Percentiles rank a stretch among this genome's conserved stretches.
Evolutionary conservation across 2,888 invertebrate species (phyloP).

Genomic region (Troides aeacus): DNA sequence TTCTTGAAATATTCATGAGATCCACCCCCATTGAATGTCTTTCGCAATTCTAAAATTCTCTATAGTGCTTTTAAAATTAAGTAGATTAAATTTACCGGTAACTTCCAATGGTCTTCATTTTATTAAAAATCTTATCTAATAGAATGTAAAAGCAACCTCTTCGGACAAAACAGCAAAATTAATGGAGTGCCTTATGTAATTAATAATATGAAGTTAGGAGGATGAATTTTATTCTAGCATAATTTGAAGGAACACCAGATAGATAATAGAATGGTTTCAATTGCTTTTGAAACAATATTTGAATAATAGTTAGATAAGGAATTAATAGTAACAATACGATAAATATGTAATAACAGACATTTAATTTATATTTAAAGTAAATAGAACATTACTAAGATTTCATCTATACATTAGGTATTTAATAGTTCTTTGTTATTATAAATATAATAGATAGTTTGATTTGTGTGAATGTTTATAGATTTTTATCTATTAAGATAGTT

Average conservation of each 20-base stretch:
- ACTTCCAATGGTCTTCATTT: conserved; percentile 76
- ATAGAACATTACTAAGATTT: conserved; percentile 39
- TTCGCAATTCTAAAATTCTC: conserved; percentile 3
- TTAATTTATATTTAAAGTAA: conserved; percentile 37
- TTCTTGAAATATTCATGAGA: not conserved
- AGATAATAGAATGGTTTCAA: conserved; percentile 70
- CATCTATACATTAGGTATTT: conserved; percentile 39
- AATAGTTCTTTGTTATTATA: conserved; percentile 43
- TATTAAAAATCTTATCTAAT: conserved; percentile 55
- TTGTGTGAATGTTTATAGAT: conserved; percentile 38
- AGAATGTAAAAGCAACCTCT: conserved; percentile 60
- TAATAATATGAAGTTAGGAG: conserved; percentile 78
- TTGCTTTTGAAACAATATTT: conserved; percentile 67
- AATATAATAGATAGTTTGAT: conserved; percentile 36
- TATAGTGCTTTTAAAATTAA: conserved; percentile 15
- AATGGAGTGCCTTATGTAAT: conserved; percentile 81
- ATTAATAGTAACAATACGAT: conserved; percentile 49
- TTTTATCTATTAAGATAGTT: conserved; percentile 23
- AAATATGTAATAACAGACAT: conserved; percentile 34
- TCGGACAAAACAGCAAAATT: conserved; percentile 75
- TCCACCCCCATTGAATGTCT: not conserved
- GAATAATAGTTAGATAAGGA: conserved; percentile 65
- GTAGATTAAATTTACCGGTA: conserved; percentile 42
- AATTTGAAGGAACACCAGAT: conserved; percentile 79
- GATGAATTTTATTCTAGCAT: conserved; percentile 79